These are phyloP conservation scores for Gordius sp. DNA, from an alignment of 2,888 invertebrate species.

Conservation along the genomic window DNA sequence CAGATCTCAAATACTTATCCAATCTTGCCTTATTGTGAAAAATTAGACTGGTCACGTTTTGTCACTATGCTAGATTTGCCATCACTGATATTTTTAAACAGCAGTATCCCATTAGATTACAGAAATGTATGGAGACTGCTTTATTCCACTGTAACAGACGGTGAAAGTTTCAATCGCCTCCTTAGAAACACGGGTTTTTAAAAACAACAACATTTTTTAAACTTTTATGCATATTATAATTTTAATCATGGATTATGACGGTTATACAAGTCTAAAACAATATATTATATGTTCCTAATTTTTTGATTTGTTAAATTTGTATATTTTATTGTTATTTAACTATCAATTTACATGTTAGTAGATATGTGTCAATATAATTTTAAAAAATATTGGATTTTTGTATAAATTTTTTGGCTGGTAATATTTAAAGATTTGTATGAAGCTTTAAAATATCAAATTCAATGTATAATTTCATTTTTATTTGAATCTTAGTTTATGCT, in stretches of 20 bases:
- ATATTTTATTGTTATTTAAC: slow-evolving; percentile 1
- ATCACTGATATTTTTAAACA: slow-evolving; percentile 36
- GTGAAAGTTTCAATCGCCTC: slow-evolving; percentile 47
- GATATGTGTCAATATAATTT: too few relatives aligned
- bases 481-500: slow-evolving; percentile 1
- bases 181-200: slow-evolving; percentile 23
- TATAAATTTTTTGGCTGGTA: too few relatives aligned
- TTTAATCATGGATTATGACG: not conserved
- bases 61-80: slow-evolving; percentile 24
- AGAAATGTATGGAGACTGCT: slow-evolving; percentile 57
- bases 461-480: too few relatives aligned
- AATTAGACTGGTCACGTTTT: slow-evolving; percentile 23
- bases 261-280: not conserved
- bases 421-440: too few relatives aligned
- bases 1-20: not conserved
- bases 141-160: slow-evolving; percentile 58
- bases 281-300: not conserved
- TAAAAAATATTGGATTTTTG: too few relatives aligned
- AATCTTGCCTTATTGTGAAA: slow-evolving; percentile 16
- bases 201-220: not conserved
- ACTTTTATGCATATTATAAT: not conserved
- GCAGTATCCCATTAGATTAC: slow-evolving; percentile 45
- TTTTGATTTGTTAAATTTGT: not conserved
- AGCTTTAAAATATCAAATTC: too few relatives aligned
- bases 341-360: too few relatives aligned